Base-by-base conservation (phyloP, 2,797 vertebrate genomes). In the Chromis chromis region DNA sequence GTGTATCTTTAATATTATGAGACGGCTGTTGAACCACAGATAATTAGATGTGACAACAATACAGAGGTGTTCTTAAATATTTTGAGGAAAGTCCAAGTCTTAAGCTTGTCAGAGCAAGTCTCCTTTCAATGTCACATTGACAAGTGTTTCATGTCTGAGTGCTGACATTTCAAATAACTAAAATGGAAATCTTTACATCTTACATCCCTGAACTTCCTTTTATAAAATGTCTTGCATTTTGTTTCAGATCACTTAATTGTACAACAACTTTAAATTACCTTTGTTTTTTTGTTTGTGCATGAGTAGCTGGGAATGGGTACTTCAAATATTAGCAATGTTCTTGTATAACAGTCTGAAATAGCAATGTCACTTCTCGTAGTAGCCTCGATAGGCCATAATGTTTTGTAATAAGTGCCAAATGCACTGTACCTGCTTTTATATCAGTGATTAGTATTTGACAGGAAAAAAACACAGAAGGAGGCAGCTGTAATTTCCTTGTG, bases 371-470 rank as follows among this genome's bases (percentile, higher is more conserved):
- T 21, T 27, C 5, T 60, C 3, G 16, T 12, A 46, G 16, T n/a
- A 9, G 21, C 57, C 10, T 46, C 24, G 12, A 7, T 9, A 31
- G 31, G 31, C 31, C 31, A 31, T 24, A 3, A 39, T 53, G 21
- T 31, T 39, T 70, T 69, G 39, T 24, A 42, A 65, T 71, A 65
- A 52, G 21, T 31, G n/a, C 50, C 42, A 66, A 49, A 78, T 59
- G 19, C 6, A 44, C 67, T 74, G 66, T 49, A 57, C 25, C 31
- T 65, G 57, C 59, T 78, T 80, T 75, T 19, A 79, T 33, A 39
- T 24, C 12, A 11, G 9, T 36, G 27, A 68, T 75, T 48, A 74
- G 57, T 24, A 0, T 58, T 59, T 46, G 65, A 61, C 46, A 70
- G 46, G 27, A 36, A 74, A 67, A 55, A 77, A 4, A 24, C 31